Conservation (phyloP, 2,888 invertebrate genomes). For the Brenthis daphne region DNA sequence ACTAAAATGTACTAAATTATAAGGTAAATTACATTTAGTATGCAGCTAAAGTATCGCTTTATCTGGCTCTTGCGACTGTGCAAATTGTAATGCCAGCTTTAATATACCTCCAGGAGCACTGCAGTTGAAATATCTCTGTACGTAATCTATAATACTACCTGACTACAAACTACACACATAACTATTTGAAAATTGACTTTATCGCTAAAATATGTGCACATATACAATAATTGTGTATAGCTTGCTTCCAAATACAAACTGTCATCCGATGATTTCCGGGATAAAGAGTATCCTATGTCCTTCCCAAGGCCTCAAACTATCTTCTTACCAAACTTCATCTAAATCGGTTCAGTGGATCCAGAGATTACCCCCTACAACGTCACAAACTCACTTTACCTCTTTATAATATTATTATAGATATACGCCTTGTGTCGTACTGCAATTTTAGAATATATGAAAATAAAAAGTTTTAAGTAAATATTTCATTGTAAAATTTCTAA, state of each 20-base stretch:
- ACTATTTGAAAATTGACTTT: not conserved
- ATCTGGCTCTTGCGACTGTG: constrained; percentile 33
- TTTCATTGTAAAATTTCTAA: not conserved
- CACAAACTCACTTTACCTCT: too few relatives aligned
- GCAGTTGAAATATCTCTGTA: constrained; percentile 34
- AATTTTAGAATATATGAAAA: not conserved
- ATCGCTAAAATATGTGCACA: too few relatives aligned
- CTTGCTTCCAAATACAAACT: too few relatives aligned
- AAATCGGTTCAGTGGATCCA: too few relatives aligned
- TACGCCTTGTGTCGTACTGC: too few relatives aligned
- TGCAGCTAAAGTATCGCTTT: constrained; percentile 36
- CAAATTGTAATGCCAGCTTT: constrained; percentile 35
- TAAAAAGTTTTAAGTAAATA: not conserved
- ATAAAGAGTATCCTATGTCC: too few relatives aligned
- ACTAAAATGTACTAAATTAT: constrained; percentile 35
- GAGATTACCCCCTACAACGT: too few relatives aligned
- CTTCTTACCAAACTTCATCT: too few relatives aligned
- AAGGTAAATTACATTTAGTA: constrained; percentile 38
- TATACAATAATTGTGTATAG: too few relatives aligned
- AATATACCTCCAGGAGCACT: constrained; percentile 32
- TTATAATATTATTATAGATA: too few relatives aligned
- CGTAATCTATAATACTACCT: constrained; percentile 26
- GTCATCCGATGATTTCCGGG: too few relatives aligned
- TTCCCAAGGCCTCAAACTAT: too few relatives aligned
- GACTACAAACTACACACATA: constrained; percentile 4